Base-by-base conservation (phyloP, 2,797 vertebrate genomes). In the Typhlichthys eigenmanni region DNA sequence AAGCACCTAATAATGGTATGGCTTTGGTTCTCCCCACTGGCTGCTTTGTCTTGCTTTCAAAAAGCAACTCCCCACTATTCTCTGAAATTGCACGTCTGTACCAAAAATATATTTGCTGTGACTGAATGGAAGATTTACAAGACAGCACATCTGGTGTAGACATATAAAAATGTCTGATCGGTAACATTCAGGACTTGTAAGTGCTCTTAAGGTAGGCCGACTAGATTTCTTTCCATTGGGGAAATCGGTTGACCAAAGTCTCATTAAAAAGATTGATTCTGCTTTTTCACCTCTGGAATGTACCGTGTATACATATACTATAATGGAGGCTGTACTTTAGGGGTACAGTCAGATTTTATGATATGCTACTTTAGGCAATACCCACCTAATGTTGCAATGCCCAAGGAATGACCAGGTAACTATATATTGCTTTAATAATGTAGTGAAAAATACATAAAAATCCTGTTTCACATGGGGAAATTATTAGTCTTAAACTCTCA, bases 91-190 rank as follows among this genome's bases (percentile, higher is more conserved):
- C 60, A 43, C 13, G 70, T 70, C 69, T 81, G 70, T 13, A 76
- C 68, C 71, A 70, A 59, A 72, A 70, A 85, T 80, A 77, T 76
- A 79, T 67, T 82, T 74, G 62, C 67, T 75, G 55, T 58, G 56
- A 65, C 71, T 57, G 71, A 65, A 79, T 72, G 79, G 76, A 80
- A 87, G 84, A 86, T 92, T 90, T 90, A 89, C 79, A 77, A 72
- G 84, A 72, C 66, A 51, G 80, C 73, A 88, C 88, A 91, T 91
- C 88, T 91, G 91, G 82, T 58, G 64, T 62, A 19, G 52, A 66
- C 85, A 73, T 81, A 80, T 88, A 89, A 89, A 91, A 90, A 83
- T 78, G 80, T 82, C 86, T 76, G 61, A 81, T 88, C 79, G 74
- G 80, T 87, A 83, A 86, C 80, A 80, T 74, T 83, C 60, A 66